These are phyloP conservation scores for western clawed frog (Xenopus tropicalis) DNA, from an alignment of 2,113 vertebrate genomes.

Conservation along the genomic window DNA sequence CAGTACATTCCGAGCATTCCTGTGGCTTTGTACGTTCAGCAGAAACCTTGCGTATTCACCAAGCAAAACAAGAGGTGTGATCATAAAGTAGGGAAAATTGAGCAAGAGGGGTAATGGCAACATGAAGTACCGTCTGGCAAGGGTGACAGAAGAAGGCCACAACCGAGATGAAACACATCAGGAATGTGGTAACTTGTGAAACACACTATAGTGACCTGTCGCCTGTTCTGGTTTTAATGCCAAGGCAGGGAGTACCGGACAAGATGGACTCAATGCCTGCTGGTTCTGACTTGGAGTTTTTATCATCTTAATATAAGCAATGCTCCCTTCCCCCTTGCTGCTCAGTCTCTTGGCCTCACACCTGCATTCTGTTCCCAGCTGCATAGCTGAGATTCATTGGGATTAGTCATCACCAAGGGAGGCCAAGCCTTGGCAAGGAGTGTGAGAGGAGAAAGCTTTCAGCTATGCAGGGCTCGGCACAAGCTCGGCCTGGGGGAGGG, in stretches of 20 bases:
- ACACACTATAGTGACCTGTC: not conserved
- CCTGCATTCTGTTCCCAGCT: conserved; percentile 39
- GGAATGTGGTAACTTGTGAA: no score
- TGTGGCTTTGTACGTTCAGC: conserved; percentile 46
- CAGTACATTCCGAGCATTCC: conserved; percentile 49
- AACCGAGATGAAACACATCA: no score
- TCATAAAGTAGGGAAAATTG: not conserved
- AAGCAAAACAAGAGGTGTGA: conserved; percentile 11
- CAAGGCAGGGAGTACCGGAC: no score
- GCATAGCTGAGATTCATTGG: conserved; percentile 45
- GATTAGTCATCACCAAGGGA: conserved; percentile 49
- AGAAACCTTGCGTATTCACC: conserved; percentile 8
- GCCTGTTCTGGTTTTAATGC: not conserved
- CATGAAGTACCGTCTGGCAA: not conserved
- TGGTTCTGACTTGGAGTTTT: not conserved
- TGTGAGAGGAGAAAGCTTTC: conserved; percentile 39
- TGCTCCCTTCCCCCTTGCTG: not conserved
- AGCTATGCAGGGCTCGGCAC: conserved; percentile 44
- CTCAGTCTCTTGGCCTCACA: conserved; percentile 21
- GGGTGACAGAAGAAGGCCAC: not conserved
- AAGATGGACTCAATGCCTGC: not conserved
- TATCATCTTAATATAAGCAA: not conserved
- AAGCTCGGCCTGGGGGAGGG: conserved; percentile 40
- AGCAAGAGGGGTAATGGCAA: not conserved
- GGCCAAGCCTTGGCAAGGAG: conserved; percentile 42